Percentiles rank a stretch among this genome's conserved stretches.
phyloP scores from a whole-genome alignment of 92 coral and sea anemone genomes.

The Pocillopora grandis region DNA sequence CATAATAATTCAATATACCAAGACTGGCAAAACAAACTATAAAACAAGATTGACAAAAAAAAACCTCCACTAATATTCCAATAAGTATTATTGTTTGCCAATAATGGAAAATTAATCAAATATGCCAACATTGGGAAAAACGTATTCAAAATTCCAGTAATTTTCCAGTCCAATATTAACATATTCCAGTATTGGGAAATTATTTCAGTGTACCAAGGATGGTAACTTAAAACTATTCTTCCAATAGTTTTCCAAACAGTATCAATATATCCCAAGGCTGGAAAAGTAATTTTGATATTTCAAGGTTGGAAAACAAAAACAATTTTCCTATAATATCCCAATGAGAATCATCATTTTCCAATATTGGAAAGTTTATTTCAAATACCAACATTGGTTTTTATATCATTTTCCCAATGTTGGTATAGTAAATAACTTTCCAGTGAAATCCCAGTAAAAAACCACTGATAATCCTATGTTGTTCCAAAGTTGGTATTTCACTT shows the following conservation, averaged over 20 bases:
- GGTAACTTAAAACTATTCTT: constrained; percentile 25
- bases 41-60: not conserved
- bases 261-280: constrained; percentile 29
- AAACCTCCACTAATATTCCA: constrained; percentile 33
- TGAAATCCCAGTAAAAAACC: constrained; percentile 39
- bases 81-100: constrained; percentile 1
- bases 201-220: constrained; percentile 25
- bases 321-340: constrained; percentile 40
- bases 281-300: not conserved
- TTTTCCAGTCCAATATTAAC: constrained; percentile 32
- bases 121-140: constrained; percentile 10
- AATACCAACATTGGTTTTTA: constrained; percentile 52
- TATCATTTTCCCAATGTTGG: constrained; percentile 51
- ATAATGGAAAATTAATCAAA: constrained; percentile 23
- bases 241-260: constrained; percentile 32
- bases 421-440: constrained; percentile 33
- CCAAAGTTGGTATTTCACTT: constrained; percentile 49
- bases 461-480: constrained; percentile 36
- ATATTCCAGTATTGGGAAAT: constrained; percentile 39
- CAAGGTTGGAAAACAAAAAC: constrained; percentile 1
- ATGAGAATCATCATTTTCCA: constrained; percentile 31
- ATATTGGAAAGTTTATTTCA: constrained; percentile 38
- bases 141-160: constrained; percentile 19
- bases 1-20: constrained; percentile 32
- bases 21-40: constrained; percentile 6